phyloP scores from a whole-genome alignment of 2,113 vertebrate genomes.

The Callionymus lyra region DNA sequence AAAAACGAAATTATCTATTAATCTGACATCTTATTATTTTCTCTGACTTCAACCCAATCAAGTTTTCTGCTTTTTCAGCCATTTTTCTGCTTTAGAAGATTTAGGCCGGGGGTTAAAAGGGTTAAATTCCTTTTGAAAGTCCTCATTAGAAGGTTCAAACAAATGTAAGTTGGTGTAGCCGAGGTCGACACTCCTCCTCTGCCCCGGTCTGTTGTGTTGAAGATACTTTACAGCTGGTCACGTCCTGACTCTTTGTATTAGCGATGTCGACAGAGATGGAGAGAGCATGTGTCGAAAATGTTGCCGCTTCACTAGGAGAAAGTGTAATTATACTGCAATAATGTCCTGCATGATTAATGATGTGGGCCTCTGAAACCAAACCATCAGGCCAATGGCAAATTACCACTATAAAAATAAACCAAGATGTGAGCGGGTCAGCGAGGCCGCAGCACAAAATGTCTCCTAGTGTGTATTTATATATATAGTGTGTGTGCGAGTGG shows the following conservation, averaged over 20 bases:
- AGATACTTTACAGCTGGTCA: constrained; percentile 10
- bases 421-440: constrained; percentile 57
- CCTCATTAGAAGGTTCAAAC: too few species aligned
- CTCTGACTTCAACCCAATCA: too few species aligned
- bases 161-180: too few species aligned
- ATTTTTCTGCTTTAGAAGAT: too few species aligned
- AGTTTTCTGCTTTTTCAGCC: too few species aligned
- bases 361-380: constrained; percentile 56
- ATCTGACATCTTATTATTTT: too few species aligned
- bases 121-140: too few species aligned
- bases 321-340: constrained; percentile 62
- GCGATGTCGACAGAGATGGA: constrained; percentile 19
- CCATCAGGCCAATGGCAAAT: constrained; percentile 57
- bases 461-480: constrained; percentile 52
- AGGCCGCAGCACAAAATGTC: constrained; percentile 52
- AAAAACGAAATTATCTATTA: too few species aligned
- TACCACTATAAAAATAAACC: constrained; percentile 63
- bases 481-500: constrained; percentile 27
- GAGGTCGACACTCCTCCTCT: too few species aligned
- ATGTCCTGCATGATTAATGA: constrained; percentile 61
- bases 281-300: constrained; percentile 23
- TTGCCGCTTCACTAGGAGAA: constrained; percentile 40
- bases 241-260: constrained; percentile 6
- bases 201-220: too few species aligned
- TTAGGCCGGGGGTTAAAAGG: too few species aligned